These are phyloP conservation scores for Aphodius sticticus DNA, from an alignment of 2,888 invertebrate species.

Conservation along the genomic window DNA sequence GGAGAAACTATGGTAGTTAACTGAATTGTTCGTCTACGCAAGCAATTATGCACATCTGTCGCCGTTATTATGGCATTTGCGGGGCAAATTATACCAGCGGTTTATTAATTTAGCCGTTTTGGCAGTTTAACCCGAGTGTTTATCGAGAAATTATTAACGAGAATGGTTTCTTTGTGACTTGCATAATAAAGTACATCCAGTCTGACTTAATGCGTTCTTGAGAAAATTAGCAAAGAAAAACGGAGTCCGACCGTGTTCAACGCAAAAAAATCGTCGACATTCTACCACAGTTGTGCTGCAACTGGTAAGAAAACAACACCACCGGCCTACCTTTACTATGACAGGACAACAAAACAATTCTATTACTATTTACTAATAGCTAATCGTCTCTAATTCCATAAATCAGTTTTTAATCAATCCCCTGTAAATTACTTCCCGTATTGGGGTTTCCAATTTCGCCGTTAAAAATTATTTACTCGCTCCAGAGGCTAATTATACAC, in stretches of 20 bases:
- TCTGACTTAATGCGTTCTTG: no score
- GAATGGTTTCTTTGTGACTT: neutral
- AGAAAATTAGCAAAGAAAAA: no score
- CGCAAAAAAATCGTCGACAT: no score
- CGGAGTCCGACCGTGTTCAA: no score
- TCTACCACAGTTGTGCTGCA: no score
- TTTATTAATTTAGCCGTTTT: conserved; percentile 15
- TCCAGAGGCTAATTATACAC: neutral
- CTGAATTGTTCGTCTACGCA: conserved; percentile 33
- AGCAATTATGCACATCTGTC: conserved; percentile 33
- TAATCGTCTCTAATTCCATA: neutral
- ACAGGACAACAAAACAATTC: no score
- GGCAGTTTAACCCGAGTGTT: neutral
- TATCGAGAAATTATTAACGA: neutral
- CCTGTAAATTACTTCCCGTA: neutral
- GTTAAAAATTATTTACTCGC: neutral
- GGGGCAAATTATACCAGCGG: conserved; percentile 28
- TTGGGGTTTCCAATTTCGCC: neutral
- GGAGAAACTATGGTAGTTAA: conserved; percentile 20
- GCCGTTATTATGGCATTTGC: conserved; percentile 32
- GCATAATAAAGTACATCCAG: neutral
- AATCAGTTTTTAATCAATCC: neutral
- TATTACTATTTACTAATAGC: no score
- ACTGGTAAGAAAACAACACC: no score
- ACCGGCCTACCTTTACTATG: no score